Evolutionary conservation across 30 jellyfish, hydroid and myxozoan species (phyloP), one percentile per base, ranked within the genome.

Genomic region (Chrysaora quinquecirrha): DNA sequence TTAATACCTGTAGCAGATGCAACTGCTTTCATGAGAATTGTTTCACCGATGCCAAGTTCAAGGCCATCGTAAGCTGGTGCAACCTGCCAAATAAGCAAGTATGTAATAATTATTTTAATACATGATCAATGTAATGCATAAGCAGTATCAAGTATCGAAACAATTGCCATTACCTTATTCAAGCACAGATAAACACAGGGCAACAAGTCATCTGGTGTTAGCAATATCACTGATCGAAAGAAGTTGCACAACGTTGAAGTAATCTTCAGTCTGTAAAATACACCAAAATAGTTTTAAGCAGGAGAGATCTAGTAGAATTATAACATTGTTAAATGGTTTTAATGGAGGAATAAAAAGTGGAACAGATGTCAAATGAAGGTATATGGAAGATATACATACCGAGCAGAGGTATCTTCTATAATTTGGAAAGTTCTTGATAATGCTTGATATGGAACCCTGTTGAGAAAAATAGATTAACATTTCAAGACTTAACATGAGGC

Each of bases 61-160:
- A 88, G 85, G 11, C 99, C 99, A 58, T 94, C 99, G 75, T 94
- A 94, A 27, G 97, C 97, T 80, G 99, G 99, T 12, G 96, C 97
- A 71, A 94, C 80, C 99, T 94, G 27, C n/a, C n/a, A n/a, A n/a
- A 30, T 30, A 27, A 30, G 32, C 60, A 9, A 48, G 30, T 6
- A 34, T 21, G 10, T 30, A 28, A 63, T 63, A 10, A 9, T 6
- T 29, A 58, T 10, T 6, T 29, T 10, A 22, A 1, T 28, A 19
- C 43, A 20, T 1, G 49, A 27, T 7, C n/a, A 34, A 19, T 46
- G 49, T 2, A 58, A 6, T 58, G 6, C 16, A 10, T n/a, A n/a
- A n/a, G n/a, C n/a, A n/a, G n/a, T n/a, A n/a, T n/a, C n/a, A n/a
- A n/a, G n/a, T n/a, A n/a, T n/a, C n/a, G n/a, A n/a, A n/a, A n/a